Conservation (phyloP, 2,888 invertebrate genomes). For the Noctua fimbriata region DNA sequence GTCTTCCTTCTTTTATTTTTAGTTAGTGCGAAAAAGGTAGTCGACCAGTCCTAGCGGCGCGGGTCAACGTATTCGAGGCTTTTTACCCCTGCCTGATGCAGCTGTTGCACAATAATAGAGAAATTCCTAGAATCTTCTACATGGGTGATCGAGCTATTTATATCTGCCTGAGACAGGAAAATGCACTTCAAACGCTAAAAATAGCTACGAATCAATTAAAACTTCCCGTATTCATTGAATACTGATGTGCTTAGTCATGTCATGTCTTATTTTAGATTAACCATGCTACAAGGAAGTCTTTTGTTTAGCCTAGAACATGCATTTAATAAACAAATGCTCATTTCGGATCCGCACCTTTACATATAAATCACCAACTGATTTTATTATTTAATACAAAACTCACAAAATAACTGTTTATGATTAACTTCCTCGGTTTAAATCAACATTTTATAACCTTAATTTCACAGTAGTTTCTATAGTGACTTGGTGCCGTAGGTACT, state of each 20-base stretch:
- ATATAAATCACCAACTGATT: not conserved
- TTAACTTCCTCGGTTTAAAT: constrained; percentile 55
- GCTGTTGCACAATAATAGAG: constrained; percentile 89
- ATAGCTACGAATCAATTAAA: constrained; percentile 64
- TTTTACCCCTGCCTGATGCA: constrained; percentile 83
- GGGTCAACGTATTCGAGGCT: constrained; percentile 87
- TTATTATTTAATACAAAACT: constrained; percentile 10
- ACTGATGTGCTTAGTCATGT: constrained; percentile 54
- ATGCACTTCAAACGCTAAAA: constrained; percentile 57
- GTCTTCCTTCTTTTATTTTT: constrained; percentile 87
- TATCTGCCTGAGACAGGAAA: constrained; percentile 62
- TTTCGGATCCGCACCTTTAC: not conserved
- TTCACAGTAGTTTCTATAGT: constrained; percentile 50
- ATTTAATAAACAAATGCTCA: constrained; percentile 3
- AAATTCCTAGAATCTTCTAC: constrained; percentile 82
- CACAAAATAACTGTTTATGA: constrained; percentile 22
- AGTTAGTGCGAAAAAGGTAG: constrained; percentile 85
- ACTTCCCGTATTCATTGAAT: constrained; percentile 57
- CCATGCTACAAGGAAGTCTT: constrained; percentile 48
- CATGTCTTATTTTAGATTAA: constrained; percentile 44
- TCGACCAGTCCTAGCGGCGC: constrained; percentile 80
- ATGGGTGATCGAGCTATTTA: constrained; percentile 76
- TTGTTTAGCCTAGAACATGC: constrained; percentile 19
- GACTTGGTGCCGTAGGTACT: constrained; percentile 31
- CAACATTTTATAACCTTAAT: constrained; percentile 44